A percentile compares a stretch with the other conserved stretches of the same genome.
phyloP scores from a whole-genome alignment of 2,797 vertebrate genomes.

The Gallinago solitaria region DNA sequence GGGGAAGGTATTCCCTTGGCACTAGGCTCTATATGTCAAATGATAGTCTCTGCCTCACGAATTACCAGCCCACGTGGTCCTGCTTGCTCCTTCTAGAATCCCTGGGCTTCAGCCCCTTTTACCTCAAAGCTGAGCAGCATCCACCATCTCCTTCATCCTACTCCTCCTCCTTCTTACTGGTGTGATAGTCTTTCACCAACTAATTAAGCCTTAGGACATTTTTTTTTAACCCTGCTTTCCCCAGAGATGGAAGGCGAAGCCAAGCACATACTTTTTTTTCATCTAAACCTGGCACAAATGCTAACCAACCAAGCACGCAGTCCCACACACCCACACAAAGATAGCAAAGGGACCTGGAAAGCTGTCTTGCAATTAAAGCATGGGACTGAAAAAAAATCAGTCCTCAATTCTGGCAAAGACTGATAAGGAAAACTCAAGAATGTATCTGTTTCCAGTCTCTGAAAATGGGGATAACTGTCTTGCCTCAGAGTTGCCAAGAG shows the following conservation, averaged over 20 bases:
- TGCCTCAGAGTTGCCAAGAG: not conserved
- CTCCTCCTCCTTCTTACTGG: not conserved
- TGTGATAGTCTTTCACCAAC: not conserved
- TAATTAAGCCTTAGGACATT: not conserved
- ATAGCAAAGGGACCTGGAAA: not conserved
- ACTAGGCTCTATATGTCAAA: not conserved
- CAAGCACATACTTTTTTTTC: not conserved
- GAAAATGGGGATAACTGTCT: not conserved
- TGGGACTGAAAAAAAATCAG: slow-evolving; percentile 12
- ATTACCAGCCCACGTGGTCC: not conserved
- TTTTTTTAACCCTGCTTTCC: slow-evolving; percentile 4
- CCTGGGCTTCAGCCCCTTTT: not conserved
- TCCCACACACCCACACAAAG: not conserved
- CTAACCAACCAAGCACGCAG: not conserved
- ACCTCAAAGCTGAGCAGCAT: slow-evolving; percentile 1
- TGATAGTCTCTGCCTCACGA: not conserved
- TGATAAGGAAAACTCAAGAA: slow-evolving; percentile 16
- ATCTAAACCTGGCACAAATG: not conserved
- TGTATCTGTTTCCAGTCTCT: not conserved
- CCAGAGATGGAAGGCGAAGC: not conserved
- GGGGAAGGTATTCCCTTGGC: not conserved
- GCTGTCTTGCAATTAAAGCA: not conserved
- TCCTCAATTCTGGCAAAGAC: not conserved
- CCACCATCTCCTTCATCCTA: not conserved
- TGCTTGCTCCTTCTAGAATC: not conserved